phyloP scores from a whole-genome alignment of 2,888 invertebrate genomes.

The Pristionchus entomophagus region DNA sequence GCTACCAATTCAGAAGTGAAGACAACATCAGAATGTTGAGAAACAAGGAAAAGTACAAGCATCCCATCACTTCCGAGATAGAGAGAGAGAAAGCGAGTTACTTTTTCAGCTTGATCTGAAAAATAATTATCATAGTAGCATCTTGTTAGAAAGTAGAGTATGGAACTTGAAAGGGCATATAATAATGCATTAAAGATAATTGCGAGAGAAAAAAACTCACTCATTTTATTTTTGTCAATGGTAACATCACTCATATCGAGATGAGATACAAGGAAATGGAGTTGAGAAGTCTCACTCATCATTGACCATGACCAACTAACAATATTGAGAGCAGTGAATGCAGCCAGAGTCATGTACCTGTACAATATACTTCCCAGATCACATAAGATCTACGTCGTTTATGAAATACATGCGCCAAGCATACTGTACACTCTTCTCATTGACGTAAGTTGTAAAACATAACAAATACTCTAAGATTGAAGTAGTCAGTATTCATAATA shows the following conservation, averaged over 20 bases:
- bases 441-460: too few species aligned
- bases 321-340: slow-evolving; percentile 69
- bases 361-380: too few species aligned
- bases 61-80: slow-evolving; percentile 73
- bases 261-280: slow-evolving; percentile 73
- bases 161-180: too few species aligned
- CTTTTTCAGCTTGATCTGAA: slow-evolving; percentile 61
- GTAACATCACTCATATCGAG: slow-evolving; percentile 73
- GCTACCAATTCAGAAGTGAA: slow-evolving; percentile 68
- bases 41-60: slow-evolving; percentile 69
- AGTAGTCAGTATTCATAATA: too few species aligned
- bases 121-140: background rate
- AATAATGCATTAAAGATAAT: too few species aligned
- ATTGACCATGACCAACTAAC: slow-evolving; percentile 69
- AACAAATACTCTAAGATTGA: too few species aligned
- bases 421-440: too few species aligned
- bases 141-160: too few species aligned
- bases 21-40: slow-evolving; percentile 73
- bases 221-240: slow-evolving; percentile 57
- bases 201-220: too few species aligned
- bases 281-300: slow-evolving; percentile 64
- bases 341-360: slow-evolving; percentile 70
- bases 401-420: too few species aligned
- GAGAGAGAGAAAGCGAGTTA: slow-evolving; percentile 65
- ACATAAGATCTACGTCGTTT: too few species aligned